Conservation (phyloP, 2,113 vertebrate species). For the Takifugu flavidus region DNA sequence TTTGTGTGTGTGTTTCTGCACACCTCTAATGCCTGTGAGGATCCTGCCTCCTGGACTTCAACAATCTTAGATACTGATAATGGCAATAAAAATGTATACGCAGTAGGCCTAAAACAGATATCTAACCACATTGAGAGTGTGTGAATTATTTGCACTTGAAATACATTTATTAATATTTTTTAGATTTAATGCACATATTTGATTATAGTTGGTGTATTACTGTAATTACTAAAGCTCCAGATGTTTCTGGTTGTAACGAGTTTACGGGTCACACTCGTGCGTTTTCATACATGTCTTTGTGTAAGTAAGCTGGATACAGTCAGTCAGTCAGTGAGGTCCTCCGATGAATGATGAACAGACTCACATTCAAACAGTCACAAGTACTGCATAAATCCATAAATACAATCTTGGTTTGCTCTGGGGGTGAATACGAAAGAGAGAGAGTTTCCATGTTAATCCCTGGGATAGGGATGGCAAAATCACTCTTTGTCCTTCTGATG, state of each 20-base stretch:
- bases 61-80: conserved; percentile 3
- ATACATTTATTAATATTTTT: neutral
- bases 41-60: conserved; percentile 1
- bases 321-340: neutral
- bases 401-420: conserved; percentile 32
- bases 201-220: no score
- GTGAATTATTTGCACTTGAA: neutral
- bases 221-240: neutral
- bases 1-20: conserved; percentile 16
- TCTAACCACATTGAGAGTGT: neutral
- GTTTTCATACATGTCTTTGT: no score
- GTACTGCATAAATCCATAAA: conserved; percentile 38
- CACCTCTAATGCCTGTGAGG: conserved; percentile 11
- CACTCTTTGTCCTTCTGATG: conserved; percentile 56
- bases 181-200: neutral
- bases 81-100: conserved; percentile 5
- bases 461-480: conserved; percentile 43
- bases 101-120: neutral
- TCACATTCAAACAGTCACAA: conserved; percentile 34
- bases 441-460: conserved; percentile 50
- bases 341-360: conserved; percentile 14
- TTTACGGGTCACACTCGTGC: no score
- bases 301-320: no score
- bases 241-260: neutral
- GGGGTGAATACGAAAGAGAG: conserved; percentile 28